phyloP scores from a whole-genome alignment of 2,888 invertebrate species.

The Eristalis arbustorum region DNA sequence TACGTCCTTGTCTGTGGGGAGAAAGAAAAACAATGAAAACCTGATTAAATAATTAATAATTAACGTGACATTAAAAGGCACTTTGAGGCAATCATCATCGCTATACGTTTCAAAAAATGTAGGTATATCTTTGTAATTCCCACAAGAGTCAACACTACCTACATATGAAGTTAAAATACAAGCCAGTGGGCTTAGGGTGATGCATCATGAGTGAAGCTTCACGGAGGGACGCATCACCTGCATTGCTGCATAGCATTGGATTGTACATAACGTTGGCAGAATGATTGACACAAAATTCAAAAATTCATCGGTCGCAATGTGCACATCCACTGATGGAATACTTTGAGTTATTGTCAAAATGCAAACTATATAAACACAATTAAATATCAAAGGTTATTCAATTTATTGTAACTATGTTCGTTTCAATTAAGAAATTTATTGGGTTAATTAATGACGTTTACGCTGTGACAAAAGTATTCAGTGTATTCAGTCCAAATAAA shows the following conservation, averaged over 20 bases:
- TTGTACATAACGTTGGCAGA: not conserved
- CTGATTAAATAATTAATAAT: not conserved
- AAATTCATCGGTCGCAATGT: not conserved
- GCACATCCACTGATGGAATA: not conserved
- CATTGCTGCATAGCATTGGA: not conserved
- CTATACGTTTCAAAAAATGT: not conserved
- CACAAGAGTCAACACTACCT: not conserved
- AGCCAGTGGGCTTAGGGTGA: not conserved
- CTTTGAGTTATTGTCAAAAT: not conserved
- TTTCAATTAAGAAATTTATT: conserved; percentile 21
- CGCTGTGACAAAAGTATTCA: not conserved
- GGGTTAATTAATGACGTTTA: conserved; percentile 17
- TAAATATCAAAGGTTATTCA: conserved; percentile 14
- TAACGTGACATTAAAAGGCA: not conserved
- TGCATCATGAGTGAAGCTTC: no score
- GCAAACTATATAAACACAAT: not conserved
- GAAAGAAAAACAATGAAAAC: not conserved
- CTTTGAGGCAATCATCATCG: not conserved
- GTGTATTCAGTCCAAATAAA: not conserved
- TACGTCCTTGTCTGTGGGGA: not conserved
- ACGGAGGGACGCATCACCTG: not conserved
- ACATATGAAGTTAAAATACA: not conserved
- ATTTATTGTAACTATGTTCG: conserved; percentile 23
- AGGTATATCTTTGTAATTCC: not conserved
- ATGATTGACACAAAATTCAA: not conserved